Percentiles rank a stretch among this genome's conserved stretches.
These are phyloP conservation scores for Drosophila paulistorum DNA, from an alignment of 1,140 invertebrate genomes.

Conservation along the genomic window DNA sequence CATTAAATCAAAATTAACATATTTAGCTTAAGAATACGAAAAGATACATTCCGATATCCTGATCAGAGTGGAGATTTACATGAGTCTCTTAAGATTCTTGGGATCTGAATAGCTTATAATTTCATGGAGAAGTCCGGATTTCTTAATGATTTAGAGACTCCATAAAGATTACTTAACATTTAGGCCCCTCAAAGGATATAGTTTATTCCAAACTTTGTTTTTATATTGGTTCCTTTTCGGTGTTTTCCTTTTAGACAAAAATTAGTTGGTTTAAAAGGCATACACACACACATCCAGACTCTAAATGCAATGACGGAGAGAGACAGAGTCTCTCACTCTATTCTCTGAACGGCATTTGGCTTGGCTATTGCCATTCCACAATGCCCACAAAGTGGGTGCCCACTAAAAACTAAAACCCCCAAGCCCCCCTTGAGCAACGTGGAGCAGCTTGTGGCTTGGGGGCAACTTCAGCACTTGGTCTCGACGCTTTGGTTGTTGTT, in stretches of 20 bases:
- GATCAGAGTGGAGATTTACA: too few species aligned
- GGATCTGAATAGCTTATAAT: too few species aligned
- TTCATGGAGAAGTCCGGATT: too few species aligned
- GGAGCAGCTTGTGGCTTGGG: slow-evolving; percentile 11
- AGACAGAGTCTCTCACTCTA: slow-evolving; percentile 1
- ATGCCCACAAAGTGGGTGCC: slow-evolving; percentile 71
- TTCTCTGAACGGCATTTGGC: slow-evolving; percentile 37
- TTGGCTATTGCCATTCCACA: slow-evolving; percentile 54
- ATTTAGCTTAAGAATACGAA: too few species aligned
- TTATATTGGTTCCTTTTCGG: neutral
- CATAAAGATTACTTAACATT: too few species aligned
- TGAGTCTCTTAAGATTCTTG: too few species aligned
- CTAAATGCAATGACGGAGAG: slow-evolving; percentile 3
- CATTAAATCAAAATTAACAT: neutral
- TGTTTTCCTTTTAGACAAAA: slow-evolving; percentile 39
- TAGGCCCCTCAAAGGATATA: neutral
- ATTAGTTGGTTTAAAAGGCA: slow-evolving; percentile 76
- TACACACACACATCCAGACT: slow-evolving; percentile 32
- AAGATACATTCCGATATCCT: too few species aligned
- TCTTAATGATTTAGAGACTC: too few species aligned
- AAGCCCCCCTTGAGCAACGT: slow-evolving; percentile 32
- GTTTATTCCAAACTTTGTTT: neutral
- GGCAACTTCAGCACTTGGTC: slow-evolving; percentile 76
- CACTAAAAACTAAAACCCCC: slow-evolving; percentile 71
- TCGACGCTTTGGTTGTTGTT: slow-evolving; percentile 42